These are phyloP conservation scores for Halictus quadricinctus DNA, from an alignment of 2,888 invertebrate species.

Conservation along the genomic window DNA sequence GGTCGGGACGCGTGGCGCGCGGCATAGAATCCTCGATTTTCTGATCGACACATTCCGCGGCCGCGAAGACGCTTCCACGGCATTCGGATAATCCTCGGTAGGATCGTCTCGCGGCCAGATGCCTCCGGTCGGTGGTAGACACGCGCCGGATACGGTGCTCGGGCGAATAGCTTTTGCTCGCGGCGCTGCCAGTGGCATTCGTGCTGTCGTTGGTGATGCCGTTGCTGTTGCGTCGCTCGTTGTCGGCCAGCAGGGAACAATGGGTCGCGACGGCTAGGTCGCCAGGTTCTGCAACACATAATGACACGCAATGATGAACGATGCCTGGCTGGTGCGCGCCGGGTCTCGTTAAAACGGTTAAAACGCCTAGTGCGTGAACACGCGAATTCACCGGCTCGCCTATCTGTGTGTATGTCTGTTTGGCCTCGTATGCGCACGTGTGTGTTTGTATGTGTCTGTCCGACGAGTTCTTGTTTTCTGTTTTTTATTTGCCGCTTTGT, in stretches of 20 bases:
- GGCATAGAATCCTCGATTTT: conserved; percentile 42
- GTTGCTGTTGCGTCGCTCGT: conserved; percentile 56
- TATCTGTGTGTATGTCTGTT: conserved; percentile 4
- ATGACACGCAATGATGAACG: conserved; percentile 61
- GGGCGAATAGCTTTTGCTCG: conserved; percentile 60
- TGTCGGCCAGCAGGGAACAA: conserved; percentile 68
- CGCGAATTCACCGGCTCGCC: conserved; percentile 45
- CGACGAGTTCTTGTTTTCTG: background rate
- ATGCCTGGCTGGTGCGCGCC: conserved; percentile 45
- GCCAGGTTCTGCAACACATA: conserved; percentile 80
- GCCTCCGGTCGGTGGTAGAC: conserved; percentile 55
- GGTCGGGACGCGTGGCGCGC: background rate
- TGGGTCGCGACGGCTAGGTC: conserved; percentile 78
- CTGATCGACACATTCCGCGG: conserved; percentile 56
- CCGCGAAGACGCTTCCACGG: conserved; percentile 57
- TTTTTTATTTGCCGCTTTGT: conserved; percentile 18
- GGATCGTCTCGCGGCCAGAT: conserved; percentile 59
- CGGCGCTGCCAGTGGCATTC: conserved; percentile 31
- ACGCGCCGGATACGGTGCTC: conserved; percentile 54
- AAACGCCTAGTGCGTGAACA: conserved; percentile 62
- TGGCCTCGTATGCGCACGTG: background rate
- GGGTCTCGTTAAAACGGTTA: conserved; percentile 68
- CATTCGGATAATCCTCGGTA: conserved; percentile 60
- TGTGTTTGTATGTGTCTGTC: background rate
- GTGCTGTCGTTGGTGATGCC: conserved; percentile 29